These are phyloP conservation scores for Phalera bucephala DNA, from an alignment of 2,888 invertebrate genomes.

Conservation along the genomic window DNA sequence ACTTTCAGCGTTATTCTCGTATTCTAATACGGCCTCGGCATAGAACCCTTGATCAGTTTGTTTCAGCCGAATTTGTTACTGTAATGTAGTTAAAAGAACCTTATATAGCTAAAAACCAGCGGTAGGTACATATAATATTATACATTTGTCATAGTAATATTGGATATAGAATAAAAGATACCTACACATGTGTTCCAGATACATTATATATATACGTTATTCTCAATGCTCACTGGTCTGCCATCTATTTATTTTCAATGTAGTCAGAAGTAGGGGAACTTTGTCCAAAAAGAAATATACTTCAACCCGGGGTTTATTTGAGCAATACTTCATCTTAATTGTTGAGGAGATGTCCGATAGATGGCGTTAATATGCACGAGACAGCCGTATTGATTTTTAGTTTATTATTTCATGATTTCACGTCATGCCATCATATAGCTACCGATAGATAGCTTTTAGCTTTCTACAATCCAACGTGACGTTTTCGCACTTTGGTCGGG, in stretches of 20 bases:
- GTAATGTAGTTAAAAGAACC: no score
- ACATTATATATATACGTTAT: background rate
- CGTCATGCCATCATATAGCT: slow-evolving; percentile 26
- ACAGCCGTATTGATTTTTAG: background rate
- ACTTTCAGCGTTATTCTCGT: no score
- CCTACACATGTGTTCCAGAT: no score
- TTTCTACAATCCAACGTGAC: slow-evolving; percentile 42
- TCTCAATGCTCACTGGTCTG: background rate
- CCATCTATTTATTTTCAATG: slow-evolving; percentile 4
- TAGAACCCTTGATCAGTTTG: no score
- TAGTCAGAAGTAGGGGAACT: background rate
- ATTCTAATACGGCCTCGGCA: no score
- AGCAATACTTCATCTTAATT: background rate
- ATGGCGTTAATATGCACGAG: background rate
- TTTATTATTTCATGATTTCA: background rate
- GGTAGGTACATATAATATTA: no score
- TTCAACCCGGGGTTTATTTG: slow-evolving; percentile 1
- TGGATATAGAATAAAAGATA: no score
- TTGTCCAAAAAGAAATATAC: background rate
- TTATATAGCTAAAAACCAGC: no score
- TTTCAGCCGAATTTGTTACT: no score
- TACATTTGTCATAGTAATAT: no score
- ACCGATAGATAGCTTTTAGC: slow-evolving; percentile 24
- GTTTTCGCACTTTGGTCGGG: slow-evolving; percentile 29
- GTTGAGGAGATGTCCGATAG: background rate